Conservation (phyloP, 2,888 invertebrate species). For the Hanleya hanleyi region DNA sequence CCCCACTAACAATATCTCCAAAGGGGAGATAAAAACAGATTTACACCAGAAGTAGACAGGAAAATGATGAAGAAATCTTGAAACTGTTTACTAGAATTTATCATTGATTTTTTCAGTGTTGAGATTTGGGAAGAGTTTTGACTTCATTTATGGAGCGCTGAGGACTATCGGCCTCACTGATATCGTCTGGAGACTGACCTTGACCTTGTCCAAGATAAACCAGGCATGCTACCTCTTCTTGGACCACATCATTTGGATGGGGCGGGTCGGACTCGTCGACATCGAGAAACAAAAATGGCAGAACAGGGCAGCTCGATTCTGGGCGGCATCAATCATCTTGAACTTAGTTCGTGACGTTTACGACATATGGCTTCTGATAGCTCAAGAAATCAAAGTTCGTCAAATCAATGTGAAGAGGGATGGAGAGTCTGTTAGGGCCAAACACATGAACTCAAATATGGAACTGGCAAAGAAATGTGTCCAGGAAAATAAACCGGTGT, state of each 20-base stretch:
- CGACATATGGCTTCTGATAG: constrained; percentile 75
- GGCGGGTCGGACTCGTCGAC: constrained; percentile 73
- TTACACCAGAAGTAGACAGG: too few relatives aligned
- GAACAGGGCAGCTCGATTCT: constrained; percentile 79
- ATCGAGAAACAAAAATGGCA: constrained; percentile 86
- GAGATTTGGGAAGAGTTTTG: constrained; percentile 88
- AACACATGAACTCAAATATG: constrained; percentile 77
- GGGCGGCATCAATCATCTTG: constrained; percentile 87
- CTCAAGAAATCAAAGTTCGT: constrained; percentile 40
- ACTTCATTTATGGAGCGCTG: constrained; percentile 84
- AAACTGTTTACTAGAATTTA: too few relatives aligned
- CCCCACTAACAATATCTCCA: too few relatives aligned
- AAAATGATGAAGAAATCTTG: too few relatives aligned
- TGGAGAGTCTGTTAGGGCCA: constrained; percentile 40
- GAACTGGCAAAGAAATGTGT: constrained; percentile 42
- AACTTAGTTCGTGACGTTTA: constrained; percentile 89
- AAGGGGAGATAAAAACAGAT: too few relatives aligned
- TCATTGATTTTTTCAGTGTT: constrained; percentile 80
- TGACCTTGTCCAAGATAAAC: constrained; percentile 86
- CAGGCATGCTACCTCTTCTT: constrained; percentile 86
- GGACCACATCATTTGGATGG: constrained; percentile 91
- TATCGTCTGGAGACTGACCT: constrained; percentile 80
- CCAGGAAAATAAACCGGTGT: constrained; percentile 73
- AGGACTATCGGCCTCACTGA: constrained; percentile 84
- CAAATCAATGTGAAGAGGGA: constrained; percentile 38